Conservation (phyloP, 2,888 invertebrate species). For the Neoaliturus tenellus region DNA sequence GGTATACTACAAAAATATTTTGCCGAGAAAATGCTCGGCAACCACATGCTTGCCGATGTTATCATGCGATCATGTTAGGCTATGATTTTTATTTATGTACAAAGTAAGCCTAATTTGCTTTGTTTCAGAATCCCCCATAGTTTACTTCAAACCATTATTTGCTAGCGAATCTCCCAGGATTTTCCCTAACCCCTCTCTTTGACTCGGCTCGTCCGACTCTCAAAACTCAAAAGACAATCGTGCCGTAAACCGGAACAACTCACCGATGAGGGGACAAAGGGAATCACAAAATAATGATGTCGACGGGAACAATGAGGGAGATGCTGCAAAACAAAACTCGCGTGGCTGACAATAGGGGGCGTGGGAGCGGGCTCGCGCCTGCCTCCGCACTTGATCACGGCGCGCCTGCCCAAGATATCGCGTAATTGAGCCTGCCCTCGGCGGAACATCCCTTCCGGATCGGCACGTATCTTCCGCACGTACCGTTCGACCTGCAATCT, state of each 20-base stretch:
- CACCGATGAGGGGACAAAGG: constrained; percentile 21
- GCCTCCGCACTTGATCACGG: constrained; percentile 36
- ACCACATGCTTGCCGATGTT: too few species aligned
- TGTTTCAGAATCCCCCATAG: too few species aligned
- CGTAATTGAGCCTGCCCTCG: constrained; percentile 12
- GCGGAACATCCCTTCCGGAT: not conserved
- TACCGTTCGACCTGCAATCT: not conserved
- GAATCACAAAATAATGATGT: constrained; percentile 37
- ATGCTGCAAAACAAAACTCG: not conserved
- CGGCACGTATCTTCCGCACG: too few species aligned
- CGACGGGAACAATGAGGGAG: not conserved
- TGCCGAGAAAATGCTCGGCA: too few species aligned
- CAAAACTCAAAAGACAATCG: constrained; percentile 9
- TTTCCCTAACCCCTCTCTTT: too few species aligned
- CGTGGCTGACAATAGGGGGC: constrained; percentile 1
- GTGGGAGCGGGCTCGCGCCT: constrained; percentile 25
- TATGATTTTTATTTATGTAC: too few species aligned
- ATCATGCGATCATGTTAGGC: too few species aligned
- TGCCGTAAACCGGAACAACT: not conserved
- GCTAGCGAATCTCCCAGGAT: too few species aligned
- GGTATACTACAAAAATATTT: too few species aligned
- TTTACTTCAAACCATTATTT: too few species aligned
- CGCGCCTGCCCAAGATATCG: constrained; percentile 26
- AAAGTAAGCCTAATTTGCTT: too few species aligned
- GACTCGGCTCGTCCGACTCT: too few species aligned